A percentile compares a stretch with the other conserved stretches of the same genome.
phyloP scores from a whole-genome alignment of 2,888 invertebrate species.

The Bimastos eiseni region DNA sequence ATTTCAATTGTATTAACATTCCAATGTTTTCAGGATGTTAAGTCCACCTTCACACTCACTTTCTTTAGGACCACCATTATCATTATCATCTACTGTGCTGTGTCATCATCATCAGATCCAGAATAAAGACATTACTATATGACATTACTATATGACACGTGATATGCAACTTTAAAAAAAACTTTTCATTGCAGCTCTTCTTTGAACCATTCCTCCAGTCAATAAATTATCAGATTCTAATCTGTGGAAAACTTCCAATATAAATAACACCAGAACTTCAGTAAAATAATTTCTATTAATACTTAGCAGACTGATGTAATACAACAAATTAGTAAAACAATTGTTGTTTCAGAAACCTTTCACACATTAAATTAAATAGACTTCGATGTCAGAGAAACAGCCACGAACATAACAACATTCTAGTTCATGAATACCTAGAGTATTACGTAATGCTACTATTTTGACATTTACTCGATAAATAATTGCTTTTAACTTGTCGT shows the following conservation, averaged over 20 bases:
- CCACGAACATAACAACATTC: background rate
- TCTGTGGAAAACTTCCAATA: background rate
- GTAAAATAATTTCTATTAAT: background rate
- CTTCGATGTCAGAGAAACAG: background rate
- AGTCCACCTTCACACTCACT: background rate
- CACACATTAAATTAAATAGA: background rate
- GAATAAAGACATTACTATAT: background rate
- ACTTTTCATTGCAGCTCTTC: background rate
- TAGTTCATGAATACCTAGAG: background rate
- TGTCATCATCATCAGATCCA: too few species aligned
- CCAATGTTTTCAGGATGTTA: background rate
- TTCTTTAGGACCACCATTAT: background rate
- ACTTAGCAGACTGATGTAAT: background rate
- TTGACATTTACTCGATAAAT: constrained; percentile 4
- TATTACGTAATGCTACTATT: background rate
- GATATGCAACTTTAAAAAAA: background rate
- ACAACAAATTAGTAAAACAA: background rate
- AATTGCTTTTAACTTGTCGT: background rate
- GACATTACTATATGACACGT: background rate
- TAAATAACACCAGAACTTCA: background rate
- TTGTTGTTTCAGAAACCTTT: background rate
- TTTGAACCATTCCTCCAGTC: background rate
- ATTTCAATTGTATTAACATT: too few species aligned
- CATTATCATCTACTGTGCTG: background rate
- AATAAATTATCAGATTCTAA: background rate